Conservation (phyloP, 2,113 vertebrate genomes). For the Trachemys scripta region DNA sequence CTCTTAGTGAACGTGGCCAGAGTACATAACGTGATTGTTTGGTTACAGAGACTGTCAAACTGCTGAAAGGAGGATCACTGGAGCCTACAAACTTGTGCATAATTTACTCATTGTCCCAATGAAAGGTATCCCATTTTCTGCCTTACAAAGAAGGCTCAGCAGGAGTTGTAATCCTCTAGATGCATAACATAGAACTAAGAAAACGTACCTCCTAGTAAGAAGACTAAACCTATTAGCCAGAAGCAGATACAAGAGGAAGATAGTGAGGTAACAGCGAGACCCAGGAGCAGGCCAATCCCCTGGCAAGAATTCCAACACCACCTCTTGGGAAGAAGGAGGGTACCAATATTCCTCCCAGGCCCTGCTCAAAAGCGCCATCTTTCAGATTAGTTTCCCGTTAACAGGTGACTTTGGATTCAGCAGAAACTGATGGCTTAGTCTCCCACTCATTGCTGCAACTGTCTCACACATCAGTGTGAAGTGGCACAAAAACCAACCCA, state of each 20-base stretch:
- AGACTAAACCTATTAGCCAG: neutral
- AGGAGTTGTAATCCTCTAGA: neutral
- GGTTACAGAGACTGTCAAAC: neutral
- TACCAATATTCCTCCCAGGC: too few species aligned
- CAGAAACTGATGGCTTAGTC: neutral
- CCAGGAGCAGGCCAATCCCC: neutral
- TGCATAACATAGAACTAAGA: neutral
- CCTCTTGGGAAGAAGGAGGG: neutral
- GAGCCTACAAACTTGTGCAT: neutral
- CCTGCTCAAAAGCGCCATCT: rapidly evolving
- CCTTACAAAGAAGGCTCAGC: neutral
- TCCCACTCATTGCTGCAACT: neutral
- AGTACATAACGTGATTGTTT: neutral
- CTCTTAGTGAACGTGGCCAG: neutral
- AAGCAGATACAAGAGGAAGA: neutral
- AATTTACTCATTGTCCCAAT: neutral
- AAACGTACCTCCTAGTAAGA: neutral
- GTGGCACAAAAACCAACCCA: neutral
- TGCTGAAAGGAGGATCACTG: neutral
- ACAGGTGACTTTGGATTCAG: neutral
- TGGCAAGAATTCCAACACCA: neutral
- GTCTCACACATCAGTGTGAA: rapidly evolving
- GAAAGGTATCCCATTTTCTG: neutral
- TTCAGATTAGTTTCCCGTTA: neutral
- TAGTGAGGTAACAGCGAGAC: neutral